Evolutionary conservation across 2,888 invertebrate species (phyloP).

Genomic region (Mesorhabditis belari): DNA sequence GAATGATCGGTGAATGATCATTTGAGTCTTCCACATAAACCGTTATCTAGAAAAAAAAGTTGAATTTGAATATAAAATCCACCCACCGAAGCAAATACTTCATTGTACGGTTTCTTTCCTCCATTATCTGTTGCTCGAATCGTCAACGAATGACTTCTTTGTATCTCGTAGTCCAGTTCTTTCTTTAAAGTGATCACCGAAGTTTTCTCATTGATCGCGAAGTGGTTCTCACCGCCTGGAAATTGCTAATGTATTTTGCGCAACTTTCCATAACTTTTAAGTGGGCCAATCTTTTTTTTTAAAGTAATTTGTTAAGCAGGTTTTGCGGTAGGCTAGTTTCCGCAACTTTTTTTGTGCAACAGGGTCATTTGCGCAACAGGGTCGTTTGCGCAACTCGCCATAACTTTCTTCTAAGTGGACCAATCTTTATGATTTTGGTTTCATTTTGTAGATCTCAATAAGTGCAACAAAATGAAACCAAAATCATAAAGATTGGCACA

Average conservation of each 20-base stretch:
- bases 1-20: slow-evolving; percentile 17
- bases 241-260: not conserved
- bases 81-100: slow-evolving; percentile 25
- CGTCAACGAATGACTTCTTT: slow-evolving; percentile 20
- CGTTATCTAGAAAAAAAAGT: slow-evolving; percentile 3
- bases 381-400: too few species aligned
- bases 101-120: slow-evolving; percentile 13
- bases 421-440: too few species aligned
- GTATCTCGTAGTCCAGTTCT: slow-evolving; percentile 21
- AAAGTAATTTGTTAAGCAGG: too few species aligned
- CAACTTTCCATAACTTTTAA: too few species aligned
- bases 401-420: too few species aligned
- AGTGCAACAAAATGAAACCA: too few species aligned
- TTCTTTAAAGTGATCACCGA: slow-evolving; percentile 14
- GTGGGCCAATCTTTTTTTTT: too few species aligned
- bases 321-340: too few species aligned
- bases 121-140: slow-evolving; percentile 19
- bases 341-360: too few species aligned
- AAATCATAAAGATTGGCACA: too few species aligned
- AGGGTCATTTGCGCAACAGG: too few species aligned
- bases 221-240: not conserved
- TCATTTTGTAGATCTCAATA: too few species aligned
- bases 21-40: slow-evolving; percentile 17
- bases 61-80: not conserved
- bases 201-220: not conserved